phyloP scores from a whole-genome alignment of 2,888 invertebrate species.

The Fragum fragum region DNA sequence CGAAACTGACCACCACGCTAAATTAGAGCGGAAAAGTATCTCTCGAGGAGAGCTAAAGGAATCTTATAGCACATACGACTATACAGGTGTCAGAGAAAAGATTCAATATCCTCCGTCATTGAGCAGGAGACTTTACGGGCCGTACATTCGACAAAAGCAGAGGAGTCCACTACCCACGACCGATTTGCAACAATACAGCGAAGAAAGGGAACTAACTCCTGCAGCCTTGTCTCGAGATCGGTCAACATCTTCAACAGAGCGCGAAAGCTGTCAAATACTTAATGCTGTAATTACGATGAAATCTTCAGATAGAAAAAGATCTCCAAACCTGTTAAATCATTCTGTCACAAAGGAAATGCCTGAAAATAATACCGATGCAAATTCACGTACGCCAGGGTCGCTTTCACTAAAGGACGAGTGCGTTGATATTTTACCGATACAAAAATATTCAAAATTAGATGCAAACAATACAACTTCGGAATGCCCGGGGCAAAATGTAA shows the following conservation, averaged over 20 bases:
- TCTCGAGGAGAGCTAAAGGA: background rate
- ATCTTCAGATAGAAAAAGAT: background rate
- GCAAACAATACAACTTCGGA: background rate
- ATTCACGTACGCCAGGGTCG: background rate
- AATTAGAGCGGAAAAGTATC: background rate
- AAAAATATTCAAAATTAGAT: conserved; percentile 2
- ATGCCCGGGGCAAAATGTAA: conserved; percentile 14
- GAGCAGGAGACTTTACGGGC: conserved; percentile 51
- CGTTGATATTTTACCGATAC: background rate
- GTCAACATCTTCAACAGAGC: background rate
- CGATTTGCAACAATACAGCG: background rate
- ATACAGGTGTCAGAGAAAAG: background rate
- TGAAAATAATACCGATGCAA: background rate
- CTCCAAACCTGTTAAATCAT: background rate
- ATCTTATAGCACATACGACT: background rate
- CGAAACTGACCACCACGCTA: background rate
- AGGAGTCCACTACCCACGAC: background rate
- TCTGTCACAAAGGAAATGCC: background rate
- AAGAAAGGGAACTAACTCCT: conserved; percentile 46
- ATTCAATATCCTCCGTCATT: conserved; percentile 53
- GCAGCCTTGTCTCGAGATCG: conserved; percentile 15
- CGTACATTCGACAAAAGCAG: conserved; percentile 41
- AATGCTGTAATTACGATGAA: background rate
- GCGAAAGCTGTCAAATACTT: conserved; percentile 1
- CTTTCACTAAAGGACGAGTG: background rate